Evolutionary conservation across 2,888 invertebrate species (phyloP), one percentile per base, ranked within the genome.

Genomic region (Hololepta plana): DNA sequence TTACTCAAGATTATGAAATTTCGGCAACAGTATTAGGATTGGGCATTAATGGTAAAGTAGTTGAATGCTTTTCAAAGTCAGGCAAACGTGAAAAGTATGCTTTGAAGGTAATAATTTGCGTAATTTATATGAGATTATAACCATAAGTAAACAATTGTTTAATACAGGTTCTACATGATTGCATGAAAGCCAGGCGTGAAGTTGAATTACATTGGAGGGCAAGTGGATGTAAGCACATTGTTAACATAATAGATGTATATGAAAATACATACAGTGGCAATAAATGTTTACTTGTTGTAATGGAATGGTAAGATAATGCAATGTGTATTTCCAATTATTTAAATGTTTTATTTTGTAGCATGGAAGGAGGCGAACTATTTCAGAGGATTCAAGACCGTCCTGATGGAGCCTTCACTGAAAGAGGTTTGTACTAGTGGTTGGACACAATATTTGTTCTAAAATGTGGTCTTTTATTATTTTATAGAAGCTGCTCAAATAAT

Each of bases 311-410:
- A 54, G 57, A 11, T 14, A n/a, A n/a, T n/a, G n/a, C n/a, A n/a
- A n/a, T n/a, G n/a, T n/a, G n/a, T n/a, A n/a, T n/a, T n/a, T n/a
- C 23, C 19, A 29, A 20, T 35, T 34, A 17, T 27, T 23, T 29
- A 12, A 17, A 24, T 24, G n/a, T 21, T 22, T 28, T 19, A 29
- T 31, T 39, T 46, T 56, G 33, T 40, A 77, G 79, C 45, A 96
- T 98, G 96, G 88, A 87, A 51, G 96, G 96, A 3, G 96, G 96
- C 1, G 96, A 98, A 53, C 62, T 98, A 31, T 98, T 98, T 59
- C 82, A 85, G 50, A 67, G 93, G 47, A 98, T 98, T 49, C 95
- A 98, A 59, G 90, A 93, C 41, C 70, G 85, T 38, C 75, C 81
- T 33, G 88, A 91, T 41, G 82, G 84, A 3, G 90, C 95, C 13